Conservation (phyloP, 2,113 vertebrate species). For the Hiodon alosoides region DNA sequence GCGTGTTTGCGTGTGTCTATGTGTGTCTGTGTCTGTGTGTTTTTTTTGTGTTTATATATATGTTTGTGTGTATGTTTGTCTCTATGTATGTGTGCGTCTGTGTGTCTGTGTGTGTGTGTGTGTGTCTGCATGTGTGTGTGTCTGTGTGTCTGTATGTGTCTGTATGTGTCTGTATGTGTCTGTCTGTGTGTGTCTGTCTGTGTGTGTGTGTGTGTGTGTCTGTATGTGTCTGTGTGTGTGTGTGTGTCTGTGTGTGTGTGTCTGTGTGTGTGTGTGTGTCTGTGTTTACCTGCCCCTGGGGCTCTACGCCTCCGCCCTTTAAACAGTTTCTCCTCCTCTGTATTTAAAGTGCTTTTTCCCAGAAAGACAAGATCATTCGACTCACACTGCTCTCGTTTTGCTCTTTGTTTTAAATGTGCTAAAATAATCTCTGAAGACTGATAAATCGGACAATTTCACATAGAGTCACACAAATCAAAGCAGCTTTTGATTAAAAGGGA, state of each 20-base stretch:
- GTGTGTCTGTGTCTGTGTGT: not conserved
- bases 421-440: not conserved
- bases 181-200: not conserved
- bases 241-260: too few species aligned
- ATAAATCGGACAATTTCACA: not conserved
- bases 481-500: not conserved
- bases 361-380: too few species aligned
- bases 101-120: not conserved
- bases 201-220: too few species aligned
- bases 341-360: slow-evolving; percentile 35
- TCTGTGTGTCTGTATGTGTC: not conserved
- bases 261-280: too few species aligned
- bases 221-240: not conserved
- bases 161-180: not conserved
- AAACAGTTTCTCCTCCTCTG: slow-evolving; percentile 38
- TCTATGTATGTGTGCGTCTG: not conserved
- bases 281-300: not conserved
- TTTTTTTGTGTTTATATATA: not conserved
- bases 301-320: slow-evolving; percentile 6
- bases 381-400: too few species aligned
- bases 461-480: not conserved
- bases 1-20: not conserved
- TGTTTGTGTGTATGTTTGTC: too few species aligned
- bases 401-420: not conserved
- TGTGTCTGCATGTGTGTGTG: not conserved